phyloP scores from a whole-genome alignment of 37 sponge, comb jelly and placozoan species.

The Cliona cf. orientalis region DNA sequence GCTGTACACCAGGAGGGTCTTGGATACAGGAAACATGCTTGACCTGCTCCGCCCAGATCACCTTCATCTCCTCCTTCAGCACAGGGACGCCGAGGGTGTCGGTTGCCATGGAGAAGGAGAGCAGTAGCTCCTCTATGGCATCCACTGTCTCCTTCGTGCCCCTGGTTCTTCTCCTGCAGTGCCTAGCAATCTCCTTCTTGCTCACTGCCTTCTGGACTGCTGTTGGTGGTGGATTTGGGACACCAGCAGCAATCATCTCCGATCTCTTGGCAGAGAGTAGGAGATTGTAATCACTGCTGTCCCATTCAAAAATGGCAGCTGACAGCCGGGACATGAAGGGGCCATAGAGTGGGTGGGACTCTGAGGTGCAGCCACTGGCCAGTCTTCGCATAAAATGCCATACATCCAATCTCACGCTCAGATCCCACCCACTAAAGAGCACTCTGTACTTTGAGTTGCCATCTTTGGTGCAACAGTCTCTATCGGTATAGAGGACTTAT shows the following conservation, averaged over 20 bases:
- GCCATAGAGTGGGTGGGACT: constrained; percentile 60
- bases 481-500: constrained; percentile 44
- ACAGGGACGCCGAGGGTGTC: constrained; percentile 40
- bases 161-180: constrained; percentile 42
- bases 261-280: constrained; percentile 14
- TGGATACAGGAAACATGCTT: constrained; percentile 50
- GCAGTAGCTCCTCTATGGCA: constrained; percentile 20
- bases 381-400: constrained; percentile 67
- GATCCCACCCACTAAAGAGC: constrained; percentile 12
- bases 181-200: constrained; percentile 33
- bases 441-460: constrained; percentile 17
- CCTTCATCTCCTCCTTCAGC: constrained; percentile 24
- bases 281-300: constrained; percentile 12
- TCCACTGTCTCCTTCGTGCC: constrained; percentile 10
- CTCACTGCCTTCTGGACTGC: constrained; percentile 32
- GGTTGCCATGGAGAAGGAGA: constrained; percentile 34
- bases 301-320: constrained; percentile 44
- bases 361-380: constrained; percentile 29
- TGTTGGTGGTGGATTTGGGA: constrained; percentile 25
- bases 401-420: constrained; percentile 35
- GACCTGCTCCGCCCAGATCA: constrained; percentile 50
- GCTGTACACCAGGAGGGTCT: constrained; percentile 22
- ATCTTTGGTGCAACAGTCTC: constrained; percentile 31
- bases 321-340: constrained; percentile 40
- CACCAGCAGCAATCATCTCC: constrained; percentile 24